phyloP scores from a whole-genome alignment of 2,888 invertebrate genomes.

The Venustoraphidia nigricollis region DNA sequence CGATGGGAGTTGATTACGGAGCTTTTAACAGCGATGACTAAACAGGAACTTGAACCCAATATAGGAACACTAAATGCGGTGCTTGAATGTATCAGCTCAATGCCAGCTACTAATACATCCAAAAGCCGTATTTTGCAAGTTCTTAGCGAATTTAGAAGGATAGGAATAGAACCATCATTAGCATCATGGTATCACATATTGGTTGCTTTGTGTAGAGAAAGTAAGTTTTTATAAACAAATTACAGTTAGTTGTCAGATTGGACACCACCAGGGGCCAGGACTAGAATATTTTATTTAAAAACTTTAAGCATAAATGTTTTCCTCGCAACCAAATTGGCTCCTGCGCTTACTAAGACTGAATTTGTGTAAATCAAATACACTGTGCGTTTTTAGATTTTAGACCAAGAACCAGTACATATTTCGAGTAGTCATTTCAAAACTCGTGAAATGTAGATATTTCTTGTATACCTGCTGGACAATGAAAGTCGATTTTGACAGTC shows the following conservation, averaged over 20 bases:
- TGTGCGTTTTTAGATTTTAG: neutral
- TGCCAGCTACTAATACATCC: conserved; percentile 27
- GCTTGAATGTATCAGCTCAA: conserved; percentile 33
- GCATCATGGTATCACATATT: conserved; percentile 61
- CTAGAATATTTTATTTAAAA: too few relatives aligned
- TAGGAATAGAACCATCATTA: conserved; percentile 59
- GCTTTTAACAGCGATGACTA: conserved; percentile 47
- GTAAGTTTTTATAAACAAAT: conserved; percentile 29
- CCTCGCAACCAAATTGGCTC: too few relatives aligned
- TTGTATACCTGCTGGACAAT: too few relatives aligned
- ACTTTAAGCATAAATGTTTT: neutral
- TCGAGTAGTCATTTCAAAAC: too few relatives aligned
- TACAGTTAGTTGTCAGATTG: too few relatives aligned
- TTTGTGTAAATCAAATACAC: neutral
- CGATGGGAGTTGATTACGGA: conserved; percentile 46
- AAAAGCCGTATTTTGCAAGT: conserved; percentile 32
- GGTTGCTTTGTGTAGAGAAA: conserved; percentile 51
- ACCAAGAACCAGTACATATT: too few relatives aligned
- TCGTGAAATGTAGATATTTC: too few relatives aligned
- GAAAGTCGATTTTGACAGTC: too few relatives aligned
- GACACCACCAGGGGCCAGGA: neutral
- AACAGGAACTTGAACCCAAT: conserved; percentile 41
- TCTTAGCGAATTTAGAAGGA: conserved; percentile 44
- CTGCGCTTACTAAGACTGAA: too few relatives aligned
- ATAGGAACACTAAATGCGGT: conserved; percentile 48